A percentile compares a stretch with the other conserved stretches of the same genome.
Evolutionary conservation across 1,140 invertebrate genomes (phyloP).

Genomic region (Drosophila athabasca): DNA sequence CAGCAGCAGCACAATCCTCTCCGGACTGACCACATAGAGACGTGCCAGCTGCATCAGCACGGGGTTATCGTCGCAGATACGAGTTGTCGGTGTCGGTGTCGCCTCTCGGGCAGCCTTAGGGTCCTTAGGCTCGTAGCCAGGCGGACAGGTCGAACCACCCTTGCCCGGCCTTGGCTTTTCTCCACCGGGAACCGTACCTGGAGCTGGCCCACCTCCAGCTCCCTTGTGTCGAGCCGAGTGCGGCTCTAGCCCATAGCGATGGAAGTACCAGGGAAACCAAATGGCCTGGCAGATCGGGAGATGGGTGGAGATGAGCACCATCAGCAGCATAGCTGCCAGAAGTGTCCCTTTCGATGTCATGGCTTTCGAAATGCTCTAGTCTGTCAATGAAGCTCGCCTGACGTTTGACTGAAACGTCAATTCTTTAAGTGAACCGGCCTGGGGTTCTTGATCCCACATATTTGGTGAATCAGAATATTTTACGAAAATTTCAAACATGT

Average conservation of each 20-base stretch:
- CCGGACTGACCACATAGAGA: slow-evolving; percentile 73
- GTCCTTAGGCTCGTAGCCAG: slow-evolving; percentile 48
- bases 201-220: neutral
- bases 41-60: slow-evolving; percentile 72
- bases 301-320: slow-evolving; percentile 4
- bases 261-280: slow-evolving; percentile 72
- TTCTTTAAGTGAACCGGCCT: slow-evolving; percentile 19
- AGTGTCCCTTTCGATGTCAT: slow-evolving; percentile 32
- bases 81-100: neutral
- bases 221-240: slow-evolving; percentile 30
- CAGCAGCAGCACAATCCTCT: slow-evolving; percentile 70
- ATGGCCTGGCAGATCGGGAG: slow-evolving; percentile 27
- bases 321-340: slow-evolving; percentile 13
- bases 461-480: too few relatives aligned
- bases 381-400: too few relatives aligned
- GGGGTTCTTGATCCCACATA: too few relatives aligned
- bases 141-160: slow-evolving; percentile 40
- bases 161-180: neutral
- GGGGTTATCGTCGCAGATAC: slow-evolving; percentile 72
- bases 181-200: neutral
- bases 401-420: neutral
- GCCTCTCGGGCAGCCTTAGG: neutral
- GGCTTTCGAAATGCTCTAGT: neutral
- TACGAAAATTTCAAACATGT: too few relatives aligned
- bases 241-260: slow-evolving; percentile 49